phyloP scores from a whole-genome alignment of 1,140 invertebrate genomes.

The Drosophila mauritiana region DNA sequence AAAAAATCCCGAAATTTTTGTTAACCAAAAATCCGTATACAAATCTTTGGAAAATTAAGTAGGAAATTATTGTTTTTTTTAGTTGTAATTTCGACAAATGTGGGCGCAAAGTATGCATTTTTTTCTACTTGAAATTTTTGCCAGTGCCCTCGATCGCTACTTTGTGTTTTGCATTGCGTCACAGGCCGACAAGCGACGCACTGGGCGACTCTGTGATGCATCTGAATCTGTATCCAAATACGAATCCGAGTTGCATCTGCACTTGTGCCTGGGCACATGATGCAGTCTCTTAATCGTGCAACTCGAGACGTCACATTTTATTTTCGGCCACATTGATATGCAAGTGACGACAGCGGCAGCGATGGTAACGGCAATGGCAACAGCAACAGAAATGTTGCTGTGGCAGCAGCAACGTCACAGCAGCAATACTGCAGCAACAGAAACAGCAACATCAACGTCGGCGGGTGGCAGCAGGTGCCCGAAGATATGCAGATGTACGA shows the following conservation, averaged over 20 bases:
- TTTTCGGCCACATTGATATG: conserved; percentile 76
- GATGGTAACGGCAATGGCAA: conserved; percentile 21
- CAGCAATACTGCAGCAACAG: not conserved
- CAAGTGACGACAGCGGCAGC: conserved; percentile 65
- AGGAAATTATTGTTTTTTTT: too few relatives aligned
- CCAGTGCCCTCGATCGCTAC: conserved; percentile 19
- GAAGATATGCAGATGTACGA: conserved; percentile 66
- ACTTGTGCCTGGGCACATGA: conserved; percentile 48
- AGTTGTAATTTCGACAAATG: too few relatives aligned
- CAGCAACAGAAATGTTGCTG: conserved; percentile 7
- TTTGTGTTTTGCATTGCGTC: conserved; percentile 68
- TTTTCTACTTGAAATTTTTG: not conserved
- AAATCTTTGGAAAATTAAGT: too few relatives aligned
- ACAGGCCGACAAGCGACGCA: conserved; percentile 54
- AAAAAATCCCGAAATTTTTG: too few relatives aligned
- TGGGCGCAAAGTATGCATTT: too few relatives aligned
- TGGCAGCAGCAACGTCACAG: conserved; percentile 3
- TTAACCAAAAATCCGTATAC: too few relatives aligned
- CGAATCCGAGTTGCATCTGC: conserved; percentile 56
- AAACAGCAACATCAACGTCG: conserved; percentile 27
- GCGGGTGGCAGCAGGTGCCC: conserved; percentile 46
- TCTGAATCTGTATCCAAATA: conserved; percentile 4
- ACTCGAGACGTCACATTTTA: conserved; percentile 71
- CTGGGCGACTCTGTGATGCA: conserved; percentile 38
- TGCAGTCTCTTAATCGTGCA: conserved; percentile 66